These are phyloP conservation scores for Bergia puertoricense DNA, from an alignment of 92 coral and sea anemone genomes.

Conservation along the genomic window DNA sequence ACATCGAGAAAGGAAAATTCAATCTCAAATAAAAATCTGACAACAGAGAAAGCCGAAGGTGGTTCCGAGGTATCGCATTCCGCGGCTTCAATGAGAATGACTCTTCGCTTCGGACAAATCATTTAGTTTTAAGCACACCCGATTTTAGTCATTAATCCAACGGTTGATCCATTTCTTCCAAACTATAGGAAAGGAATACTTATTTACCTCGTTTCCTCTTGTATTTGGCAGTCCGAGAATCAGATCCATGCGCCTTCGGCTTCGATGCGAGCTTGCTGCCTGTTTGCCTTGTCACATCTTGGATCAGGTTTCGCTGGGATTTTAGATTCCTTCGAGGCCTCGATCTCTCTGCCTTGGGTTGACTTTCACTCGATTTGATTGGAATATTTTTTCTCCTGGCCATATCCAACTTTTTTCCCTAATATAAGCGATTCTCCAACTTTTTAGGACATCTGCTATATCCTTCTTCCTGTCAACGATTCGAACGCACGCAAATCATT, in stretches of 20 bases:
- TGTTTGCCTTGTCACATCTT: neutral
- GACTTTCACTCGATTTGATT: conserved; percentile 32
- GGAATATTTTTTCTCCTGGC: conserved; percentile 39
- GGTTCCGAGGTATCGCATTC: neutral
- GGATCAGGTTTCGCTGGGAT: conserved; percentile 46
- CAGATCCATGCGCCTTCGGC: neutral
- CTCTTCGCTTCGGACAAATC: neutral
- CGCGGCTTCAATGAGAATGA: neutral
- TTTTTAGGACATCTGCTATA: neutral
- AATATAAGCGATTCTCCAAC: neutral
- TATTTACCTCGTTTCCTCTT: conserved; percentile 22
- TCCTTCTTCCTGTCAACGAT: conserved; percentile 13
- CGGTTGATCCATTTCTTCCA: neutral
- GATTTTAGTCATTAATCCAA: neutral
- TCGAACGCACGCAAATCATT: neutral
- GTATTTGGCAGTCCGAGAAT: neutral
- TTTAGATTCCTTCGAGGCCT: conserved; percentile 26
- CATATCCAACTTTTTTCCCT: neutral
- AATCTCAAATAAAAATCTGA: too few relatives aligned
- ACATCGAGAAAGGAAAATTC: neutral
- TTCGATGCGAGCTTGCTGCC: conserved; percentile 7
- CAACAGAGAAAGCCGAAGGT: too few relatives aligned
- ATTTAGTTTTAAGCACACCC: neutral
- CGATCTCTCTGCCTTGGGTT: conserved; percentile 9
- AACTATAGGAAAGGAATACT: neutral